These are phyloP conservation scores for Colinus virginianus DNA, from an alignment of 2,113 vertebrate species.

Conservation along the genomic window DNA sequence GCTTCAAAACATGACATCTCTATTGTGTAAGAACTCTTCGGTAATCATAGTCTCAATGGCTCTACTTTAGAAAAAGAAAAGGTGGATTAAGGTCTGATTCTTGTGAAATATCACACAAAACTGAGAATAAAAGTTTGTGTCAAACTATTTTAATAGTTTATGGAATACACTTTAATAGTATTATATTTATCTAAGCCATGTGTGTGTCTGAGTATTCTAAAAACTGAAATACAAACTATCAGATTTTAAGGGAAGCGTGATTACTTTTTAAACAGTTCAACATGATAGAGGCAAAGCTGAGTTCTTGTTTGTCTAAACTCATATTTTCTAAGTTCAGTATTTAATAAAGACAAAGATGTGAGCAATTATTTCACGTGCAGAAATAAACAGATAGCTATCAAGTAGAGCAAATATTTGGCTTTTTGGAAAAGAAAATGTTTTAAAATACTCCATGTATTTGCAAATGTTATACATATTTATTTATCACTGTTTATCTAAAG, in stretches of 20 bases:
- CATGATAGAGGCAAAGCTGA: not conserved
- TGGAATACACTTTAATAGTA: not conserved
- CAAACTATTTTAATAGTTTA: not conserved
- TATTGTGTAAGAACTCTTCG: not conserved
- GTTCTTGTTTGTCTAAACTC: not conserved
- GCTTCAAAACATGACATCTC: not conserved
- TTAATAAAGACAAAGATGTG: conserved; percentile 47
- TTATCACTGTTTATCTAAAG: conserved; percentile 63
- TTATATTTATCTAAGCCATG: not conserved
- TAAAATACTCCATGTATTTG: conserved; percentile 57
- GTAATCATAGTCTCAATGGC: not conserved
- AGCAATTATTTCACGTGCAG: conserved; percentile 61
- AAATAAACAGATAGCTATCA: conserved; percentile 66
- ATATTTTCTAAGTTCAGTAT: conserved; percentile 4
- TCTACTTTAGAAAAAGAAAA: not conserved
- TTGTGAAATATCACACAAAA: not conserved
- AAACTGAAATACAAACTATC: not conserved
- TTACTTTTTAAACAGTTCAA: conserved; percentile 1
- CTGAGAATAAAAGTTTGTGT: not conserved
- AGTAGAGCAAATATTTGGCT: conserved; percentile 67
- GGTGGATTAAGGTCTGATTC: not conserved
- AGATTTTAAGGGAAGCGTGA: not conserved
- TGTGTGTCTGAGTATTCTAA: not conserved
- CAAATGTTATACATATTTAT: conserved; percentile 54
- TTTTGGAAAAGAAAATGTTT: conserved; percentile 60